Base-by-base conservation (phyloP, 2,113 vertebrate species). In the Etheostoma cragini region DNA sequence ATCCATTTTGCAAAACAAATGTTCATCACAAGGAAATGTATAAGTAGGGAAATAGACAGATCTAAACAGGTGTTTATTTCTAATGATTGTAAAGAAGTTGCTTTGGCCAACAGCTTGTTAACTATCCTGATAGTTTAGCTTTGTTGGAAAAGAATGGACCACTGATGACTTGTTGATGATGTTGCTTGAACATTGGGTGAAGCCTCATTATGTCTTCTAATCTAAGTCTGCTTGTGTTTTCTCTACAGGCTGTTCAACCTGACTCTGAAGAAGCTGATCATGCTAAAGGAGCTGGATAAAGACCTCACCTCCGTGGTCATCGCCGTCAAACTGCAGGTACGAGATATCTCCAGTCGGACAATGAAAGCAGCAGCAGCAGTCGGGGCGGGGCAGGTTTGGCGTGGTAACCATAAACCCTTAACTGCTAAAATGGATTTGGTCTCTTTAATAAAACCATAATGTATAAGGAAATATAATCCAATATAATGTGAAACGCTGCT, bases 241-340 rank as follows among this genome's bases (percentile, higher is more conserved):
- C 14, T 57, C 57, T 7, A 0, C 93, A 98, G 97, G 84, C 94
- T 98, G 0, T 98, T 98, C 90, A 98, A 95, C 83, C 89, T 98
- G 93, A 98, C 97, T 4, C 94, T 98, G 90, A 97, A 97, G 94
- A 98, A 98, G 89, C 93, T 94, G 89, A 93, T 95, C 65, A 94
- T 95, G 91, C 74, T 94, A 87, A 95, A 96, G 90, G 94, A 98
- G 89, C 94, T 98, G 95, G 97, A 98, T 76, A 98, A 97, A 89
- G 97, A 98, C 78, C 95, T 98, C 61, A 97, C 95, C 10, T 97
- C 97, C 0, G 97, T 98, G 85, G 97, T 98, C 82, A 97, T 98
- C 6, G 97, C 97, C 0, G 97, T 98, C 90, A 98, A 98, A 85
- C 94, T 98, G 26, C 97, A 98, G 96, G 97, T 97, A 72, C 0